Base-by-base conservation (phyloP, 2,113 vertebrate species). In the Phrynocephalus versicolor region DNA sequence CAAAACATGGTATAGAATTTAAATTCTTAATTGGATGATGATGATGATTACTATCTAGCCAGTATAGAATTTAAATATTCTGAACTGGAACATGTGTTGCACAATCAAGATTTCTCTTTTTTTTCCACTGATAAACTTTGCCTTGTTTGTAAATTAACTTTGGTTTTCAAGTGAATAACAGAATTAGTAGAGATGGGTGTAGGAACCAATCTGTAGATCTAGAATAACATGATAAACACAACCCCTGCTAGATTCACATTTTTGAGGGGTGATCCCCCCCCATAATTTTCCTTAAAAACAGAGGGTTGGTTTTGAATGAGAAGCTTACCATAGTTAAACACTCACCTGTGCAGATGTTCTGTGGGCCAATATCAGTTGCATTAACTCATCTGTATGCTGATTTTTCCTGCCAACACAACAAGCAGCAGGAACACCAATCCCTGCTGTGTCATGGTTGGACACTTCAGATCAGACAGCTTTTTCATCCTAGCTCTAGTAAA, bases 1-100 rank as follows among this genome's bases (percentile, higher is more conserved):
- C 69, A 91, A 88, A 88, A 88, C 85, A 88, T 89, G 96, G 96
- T 97, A 96, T 71, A 78, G 74, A 78, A n/a, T 64, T 25, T 87
- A 41, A 37, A 70, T 2, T 82, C 88, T 80, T 90, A 45, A 16
- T 73, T 77, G 37, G 2, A 12, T 9, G 45, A 10, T 51, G 45
- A 51, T 51, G 10, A 0, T 25, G 27, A 8, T 4, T 23, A 21
- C 41, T 37, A 45, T 77, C 30, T 6, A 19, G 30, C 27, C 27
- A 67, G 64, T 27, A 27, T 30, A 6, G 3, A 16, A 16, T 67
- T 39, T 35, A 60, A 41, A 18, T 45, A 39, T 12, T 16, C 8
- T 19, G 16, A 25, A 39, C 27, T 21, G 25, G 23, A 33, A 71
- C 5, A 1, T 12, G 6, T 62, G 55, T 9, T 5, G 41, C 27